phyloP scores from a whole-genome alignment of 2,888 invertebrate species.

The Platycnemis pennipes region DNA sequence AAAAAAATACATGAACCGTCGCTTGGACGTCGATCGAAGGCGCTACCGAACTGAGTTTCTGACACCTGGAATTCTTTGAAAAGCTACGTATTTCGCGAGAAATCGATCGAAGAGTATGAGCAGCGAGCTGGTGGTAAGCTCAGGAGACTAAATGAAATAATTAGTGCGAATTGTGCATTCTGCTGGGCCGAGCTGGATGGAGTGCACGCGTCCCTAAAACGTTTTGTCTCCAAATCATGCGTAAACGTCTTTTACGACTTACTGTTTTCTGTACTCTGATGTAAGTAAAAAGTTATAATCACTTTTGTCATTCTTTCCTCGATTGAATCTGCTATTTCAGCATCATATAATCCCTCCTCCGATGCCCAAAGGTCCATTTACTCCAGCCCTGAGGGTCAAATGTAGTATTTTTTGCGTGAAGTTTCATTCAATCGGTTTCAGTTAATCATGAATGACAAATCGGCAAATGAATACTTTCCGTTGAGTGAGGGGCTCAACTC shows the following conservation, averaged over 20 bases:
- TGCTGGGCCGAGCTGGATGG: not conserved
- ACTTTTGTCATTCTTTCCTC: too few relatives aligned
- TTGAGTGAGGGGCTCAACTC: too few relatives aligned
- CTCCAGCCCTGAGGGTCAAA: too few relatives aligned
- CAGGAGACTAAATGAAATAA: not conserved
- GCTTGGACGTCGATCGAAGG: not conserved
- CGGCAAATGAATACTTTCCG: too few relatives aligned
- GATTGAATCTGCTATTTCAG: too few relatives aligned
- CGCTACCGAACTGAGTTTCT: not conserved
- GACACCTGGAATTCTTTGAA: not conserved
- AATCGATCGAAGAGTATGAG: not conserved
- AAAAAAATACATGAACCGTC: not conserved
- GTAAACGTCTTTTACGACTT: not conserved
- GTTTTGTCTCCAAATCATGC: not conserved
- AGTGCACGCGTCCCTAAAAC: not conserved
- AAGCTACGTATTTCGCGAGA: not conserved
- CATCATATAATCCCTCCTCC: too few relatives aligned
- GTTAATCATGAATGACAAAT: too few relatives aligned
- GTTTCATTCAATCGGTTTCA: too few relatives aligned
- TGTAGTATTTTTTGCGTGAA: too few relatives aligned
- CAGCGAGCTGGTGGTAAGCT: not conserved
- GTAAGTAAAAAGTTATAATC: too few relatives aligned
- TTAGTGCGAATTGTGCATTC: not conserved
- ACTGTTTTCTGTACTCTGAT: not conserved
- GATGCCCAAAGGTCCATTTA: too few relatives aligned